Conservation (phyloP, 2,113 vertebrate genomes). For the Sclerurus mexicanus region DNA sequence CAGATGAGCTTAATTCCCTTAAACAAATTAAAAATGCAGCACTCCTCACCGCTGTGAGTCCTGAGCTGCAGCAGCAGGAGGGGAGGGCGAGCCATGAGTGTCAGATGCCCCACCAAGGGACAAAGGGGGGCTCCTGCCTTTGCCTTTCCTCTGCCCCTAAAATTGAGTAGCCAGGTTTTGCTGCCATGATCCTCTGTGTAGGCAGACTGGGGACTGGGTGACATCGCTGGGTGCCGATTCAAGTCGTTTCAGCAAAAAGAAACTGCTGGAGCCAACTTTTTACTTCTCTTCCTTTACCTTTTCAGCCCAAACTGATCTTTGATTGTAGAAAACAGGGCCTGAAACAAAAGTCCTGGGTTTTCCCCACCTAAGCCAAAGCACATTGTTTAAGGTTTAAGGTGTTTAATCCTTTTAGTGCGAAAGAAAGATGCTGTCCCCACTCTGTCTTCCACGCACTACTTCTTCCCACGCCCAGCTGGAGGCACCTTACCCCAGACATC, state of each 20-base stretch:
- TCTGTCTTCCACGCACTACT: not conserved
- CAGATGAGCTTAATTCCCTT: constrained; percentile 41
- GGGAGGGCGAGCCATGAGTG: not conserved
- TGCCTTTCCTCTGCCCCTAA: too few relatives aligned
- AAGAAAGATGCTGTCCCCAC: accelerated
- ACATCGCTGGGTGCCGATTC: not conserved
- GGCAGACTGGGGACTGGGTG: not conserved
- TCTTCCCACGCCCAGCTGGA: not conserved
- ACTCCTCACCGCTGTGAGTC: not conserved
- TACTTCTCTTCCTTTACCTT: not conserved
- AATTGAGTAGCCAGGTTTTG: not conserved
- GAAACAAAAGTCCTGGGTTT: not conserved
- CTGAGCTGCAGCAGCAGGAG: not conserved
- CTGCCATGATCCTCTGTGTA: accelerated
- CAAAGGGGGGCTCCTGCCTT: accelerated
- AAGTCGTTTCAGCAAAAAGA: not conserved
- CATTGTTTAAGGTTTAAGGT: not conserved
- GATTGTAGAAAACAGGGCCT: not conserved
- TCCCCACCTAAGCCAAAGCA: not conserved
- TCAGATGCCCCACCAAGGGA: not conserved
- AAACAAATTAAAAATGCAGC: constrained; percentile 5
- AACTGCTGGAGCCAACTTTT: not conserved
- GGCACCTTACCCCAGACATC: not conserved
- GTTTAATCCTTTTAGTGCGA: not conserved
- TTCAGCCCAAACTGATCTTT: not conserved